Evolutionary conservation across 2,113 vertebrate genomes (phyloP).

Genomic region (Hirundichthys speculiger): DNA sequence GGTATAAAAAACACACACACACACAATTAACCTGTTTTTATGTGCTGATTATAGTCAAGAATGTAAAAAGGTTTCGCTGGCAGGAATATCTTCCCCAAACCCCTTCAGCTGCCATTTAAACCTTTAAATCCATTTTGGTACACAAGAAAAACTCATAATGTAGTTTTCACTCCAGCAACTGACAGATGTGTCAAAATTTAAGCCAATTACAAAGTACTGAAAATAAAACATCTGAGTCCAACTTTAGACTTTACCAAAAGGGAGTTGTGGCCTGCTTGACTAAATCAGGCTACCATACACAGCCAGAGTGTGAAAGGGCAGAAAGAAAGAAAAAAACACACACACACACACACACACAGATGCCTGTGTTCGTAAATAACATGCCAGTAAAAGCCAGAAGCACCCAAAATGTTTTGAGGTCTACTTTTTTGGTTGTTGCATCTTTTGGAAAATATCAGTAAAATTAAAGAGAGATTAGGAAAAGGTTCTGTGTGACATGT

Average conservation of each 20-base stretch:
- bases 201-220: conserved; percentile 22
- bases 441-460: conserved; percentile 16
- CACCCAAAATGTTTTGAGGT: conserved; percentile 9
- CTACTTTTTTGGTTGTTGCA: conserved; percentile 3
- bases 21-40: neutral
- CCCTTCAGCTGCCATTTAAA: conserved; percentile 11
- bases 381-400: conserved; percentile 32
- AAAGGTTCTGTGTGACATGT: neutral
- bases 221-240: conserved; percentile 36
- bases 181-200: conserved; percentile 40
- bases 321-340: conserved; percentile 11
- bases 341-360: conserved; percentile 16
- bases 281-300: conserved; percentile 24
- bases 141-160: neutral
- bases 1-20: neutral
- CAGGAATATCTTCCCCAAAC: neutral
- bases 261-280: conserved; percentile 1
- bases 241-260: conserved; percentile 29
- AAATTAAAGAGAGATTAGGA: neutral
- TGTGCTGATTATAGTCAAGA: neutral
- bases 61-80: too few species aligned
- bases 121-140: conserved; percentile 15
- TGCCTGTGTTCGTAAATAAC: conserved; percentile 16
- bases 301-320: conserved; percentile 38
- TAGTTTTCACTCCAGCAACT: conserved; percentile 13